phyloP scores from a whole-genome alignment of 2,797 vertebrate species.

The Nasua narica region DNA sequence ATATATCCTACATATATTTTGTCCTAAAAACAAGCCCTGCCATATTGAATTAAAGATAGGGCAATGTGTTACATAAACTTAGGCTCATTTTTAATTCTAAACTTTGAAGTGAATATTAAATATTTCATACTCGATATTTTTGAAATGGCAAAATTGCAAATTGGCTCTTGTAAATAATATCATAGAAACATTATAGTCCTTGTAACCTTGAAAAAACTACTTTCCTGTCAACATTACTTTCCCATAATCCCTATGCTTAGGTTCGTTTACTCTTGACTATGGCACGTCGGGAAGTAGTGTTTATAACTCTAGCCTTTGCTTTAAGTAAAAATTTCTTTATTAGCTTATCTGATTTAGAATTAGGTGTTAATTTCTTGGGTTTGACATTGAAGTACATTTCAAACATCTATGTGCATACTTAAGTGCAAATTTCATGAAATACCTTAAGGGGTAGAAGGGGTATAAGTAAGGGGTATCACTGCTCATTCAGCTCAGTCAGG shows the following conservation, averaged over 20 bases:
- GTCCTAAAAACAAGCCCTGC: not conserved
- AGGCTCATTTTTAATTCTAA: not conserved
- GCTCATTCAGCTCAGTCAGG: not conserved
- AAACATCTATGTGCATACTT: not conserved
- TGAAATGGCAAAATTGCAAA: not conserved
- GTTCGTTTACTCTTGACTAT: not conserved
- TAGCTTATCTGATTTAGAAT: constrained; percentile 2
- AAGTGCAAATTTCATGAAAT: not conserved
- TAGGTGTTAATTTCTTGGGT: not conserved
- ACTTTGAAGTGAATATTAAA: not conserved
- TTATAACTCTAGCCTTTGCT: not conserved
- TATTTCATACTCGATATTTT: not conserved
- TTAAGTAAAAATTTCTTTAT: not conserved
- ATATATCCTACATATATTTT: not conserved
- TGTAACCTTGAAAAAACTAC: not conserved
- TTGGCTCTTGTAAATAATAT: not conserved
- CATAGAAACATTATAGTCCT: not conserved
- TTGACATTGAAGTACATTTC: not conserved
- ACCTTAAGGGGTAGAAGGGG: too few relatives aligned
- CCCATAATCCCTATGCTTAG: not conserved
- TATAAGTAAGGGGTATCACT: too few relatives aligned
- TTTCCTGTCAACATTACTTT: not conserved
- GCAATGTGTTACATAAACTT: not conserved
- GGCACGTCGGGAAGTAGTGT: not conserved
- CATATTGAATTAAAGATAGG: not conserved